Evolutionary conservation across 2,888 invertebrate species (phyloP).

Genomic region (Ophion slaviceki): DNA sequence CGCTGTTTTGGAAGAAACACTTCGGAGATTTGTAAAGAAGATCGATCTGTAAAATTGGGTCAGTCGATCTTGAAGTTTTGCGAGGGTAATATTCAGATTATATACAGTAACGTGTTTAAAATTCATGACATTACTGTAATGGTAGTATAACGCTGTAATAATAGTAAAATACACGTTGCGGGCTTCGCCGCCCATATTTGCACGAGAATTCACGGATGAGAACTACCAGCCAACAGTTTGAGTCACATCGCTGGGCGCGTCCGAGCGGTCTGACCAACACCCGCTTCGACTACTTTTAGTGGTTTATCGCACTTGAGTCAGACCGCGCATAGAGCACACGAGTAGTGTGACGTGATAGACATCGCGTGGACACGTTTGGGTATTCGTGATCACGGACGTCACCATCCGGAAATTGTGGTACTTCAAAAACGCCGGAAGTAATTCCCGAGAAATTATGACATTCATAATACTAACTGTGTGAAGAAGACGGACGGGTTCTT

Average conservation of each 20-base stretch:
- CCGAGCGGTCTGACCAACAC: slow-evolving; percentile 23
- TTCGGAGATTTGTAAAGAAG: too few species aligned
- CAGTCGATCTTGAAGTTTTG: background rate
- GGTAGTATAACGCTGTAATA: background rate
- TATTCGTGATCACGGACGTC: slow-evolving; percentile 1
- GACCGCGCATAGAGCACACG: slow-evolving; percentile 24
- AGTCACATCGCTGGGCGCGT: slow-evolving; percentile 27
- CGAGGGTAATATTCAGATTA: background rate
- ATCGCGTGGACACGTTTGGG: background rate
- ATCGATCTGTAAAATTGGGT: background rate
- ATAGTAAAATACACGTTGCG: background rate
- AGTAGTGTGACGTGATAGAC: slow-evolving; percentile 16
- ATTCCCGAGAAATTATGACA: too few species aligned
- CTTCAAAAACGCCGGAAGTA: too few species aligned
- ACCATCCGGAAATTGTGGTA: too few species aligned
- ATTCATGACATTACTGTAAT: background rate
- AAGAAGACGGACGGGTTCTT: too few species aligned
- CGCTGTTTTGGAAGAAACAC: too few species aligned
- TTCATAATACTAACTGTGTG: too few species aligned
- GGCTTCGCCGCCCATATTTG: background rate
- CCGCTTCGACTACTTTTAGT: slow-evolving; percentile 35
- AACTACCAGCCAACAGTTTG: background rate
- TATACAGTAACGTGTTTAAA: background rate
- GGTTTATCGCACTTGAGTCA: slow-evolving; percentile 22
- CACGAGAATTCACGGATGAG: slow-evolving; percentile 11